Evolutionary conservation across 2,113 vertebrate genomes (phyloP), one percentile per base, ranked within the genome.

Genomic region (Aphyosemion australe): DNA sequence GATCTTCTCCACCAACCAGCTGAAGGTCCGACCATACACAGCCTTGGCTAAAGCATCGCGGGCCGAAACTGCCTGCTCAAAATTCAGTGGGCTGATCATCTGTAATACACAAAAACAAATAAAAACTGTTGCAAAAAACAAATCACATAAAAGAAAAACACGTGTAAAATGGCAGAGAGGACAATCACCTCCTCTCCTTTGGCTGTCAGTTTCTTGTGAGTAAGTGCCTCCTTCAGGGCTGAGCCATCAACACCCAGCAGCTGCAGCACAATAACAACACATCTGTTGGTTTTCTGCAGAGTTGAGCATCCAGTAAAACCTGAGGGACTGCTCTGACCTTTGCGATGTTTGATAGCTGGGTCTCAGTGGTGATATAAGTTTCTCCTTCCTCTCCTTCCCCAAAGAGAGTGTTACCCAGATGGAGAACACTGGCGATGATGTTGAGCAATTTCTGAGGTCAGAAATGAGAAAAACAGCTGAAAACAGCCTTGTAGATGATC

Each of bases 121-220:
- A 50, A 0, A 26, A 26, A 26, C 26, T 8, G 60, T 1, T 43
- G 1, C 45, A 16, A 39, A 18, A 4, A 18, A 16, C n/a, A 64
- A 31, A 50, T n/a, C 2, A 10, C 16, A 39, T 1, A 10, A 37
- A 49, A 42, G 20, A 2, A 1, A 58, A 54, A 57, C 50, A 42
- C 2, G 9, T 26, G 26, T 26, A 26, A 26, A 26, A 21, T 19
- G 20, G 53, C 56, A 26, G 53, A 45, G 20, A 43, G 39, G n/a
- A 18, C 1, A 1, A 15, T 82, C 53, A 99, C 97, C 95, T 99
- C 96, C 52, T 99, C 97, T 53, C 95, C 97, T 88, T 98, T 99
- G 72, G 97, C 96, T 18, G 94, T 96, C 83, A 99, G 96, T 85
- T 98, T 99, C 92, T 94, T 97, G 89, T 99, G 96, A 26, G 88